These are phyloP conservation scores for Zaprionus ghesquierei DNA, from an alignment of 1,140 invertebrate species.

Conservation along the genomic window DNA sequence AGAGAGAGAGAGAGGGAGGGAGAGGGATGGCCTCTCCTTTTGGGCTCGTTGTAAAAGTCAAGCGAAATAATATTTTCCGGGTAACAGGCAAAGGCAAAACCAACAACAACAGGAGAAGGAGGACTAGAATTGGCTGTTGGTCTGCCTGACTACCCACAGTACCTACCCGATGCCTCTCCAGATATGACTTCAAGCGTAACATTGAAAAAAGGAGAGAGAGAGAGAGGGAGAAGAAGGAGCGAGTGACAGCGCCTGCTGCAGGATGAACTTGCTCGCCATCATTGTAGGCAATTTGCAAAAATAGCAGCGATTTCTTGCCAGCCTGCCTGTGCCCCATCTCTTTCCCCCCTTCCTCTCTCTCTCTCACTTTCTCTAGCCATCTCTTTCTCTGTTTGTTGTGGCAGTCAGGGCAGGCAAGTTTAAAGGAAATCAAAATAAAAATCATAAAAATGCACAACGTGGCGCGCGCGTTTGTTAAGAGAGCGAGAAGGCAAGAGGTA, in stretches of 20 bases:
- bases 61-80: slow-evolving; percentile 81
- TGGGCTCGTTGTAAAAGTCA: slow-evolving; percentile 74
- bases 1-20: neutral
- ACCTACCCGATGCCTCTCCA: neutral
- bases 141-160: neutral
- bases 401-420: slow-evolving; percentile 63
- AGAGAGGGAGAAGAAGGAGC: neutral
- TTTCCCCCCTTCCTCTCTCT: neutral
- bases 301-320: slow-evolving; percentile 67
- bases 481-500: slow-evolving; percentile 4
- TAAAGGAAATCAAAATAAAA: slow-evolving; percentile 81
- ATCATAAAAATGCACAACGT: slow-evolving; percentile 79
- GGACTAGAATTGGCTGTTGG: slow-evolving; percentile 41
- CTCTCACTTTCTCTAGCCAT: neutral
- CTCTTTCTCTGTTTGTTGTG: slow-evolving; percentile 21
- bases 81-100: slow-evolving; percentile 58
- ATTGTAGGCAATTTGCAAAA: slow-evolving; percentile 80
- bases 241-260: slow-evolving; percentile 13
- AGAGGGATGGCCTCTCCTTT: slow-evolving; percentile 10
- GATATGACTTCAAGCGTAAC: slow-evolving; percentile 56
- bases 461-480: slow-evolving; percentile 51
- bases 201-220: slow-evolving; percentile 29
- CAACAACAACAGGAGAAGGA: neutral
- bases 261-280: slow-evolving; percentile 72
- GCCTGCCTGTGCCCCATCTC: neutral